phyloP scores from a whole-genome alignment of 1,140 invertebrate genomes.

The Pseudomyrmex cubaensis region DNA sequence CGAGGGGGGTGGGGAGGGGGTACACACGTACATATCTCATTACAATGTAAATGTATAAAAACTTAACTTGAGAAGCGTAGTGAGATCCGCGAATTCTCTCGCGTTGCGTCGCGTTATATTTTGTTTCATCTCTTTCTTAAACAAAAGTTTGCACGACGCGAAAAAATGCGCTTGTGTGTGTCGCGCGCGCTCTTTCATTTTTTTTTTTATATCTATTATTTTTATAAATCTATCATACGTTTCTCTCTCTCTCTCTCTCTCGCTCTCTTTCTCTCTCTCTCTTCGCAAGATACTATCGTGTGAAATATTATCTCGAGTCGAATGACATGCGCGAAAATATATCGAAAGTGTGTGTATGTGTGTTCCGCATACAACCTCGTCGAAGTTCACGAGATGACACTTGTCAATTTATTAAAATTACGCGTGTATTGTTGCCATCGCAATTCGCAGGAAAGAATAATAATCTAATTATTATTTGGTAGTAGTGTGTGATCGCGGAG shows the following conservation, averaged over 20 bases:
- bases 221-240: conserved; percentile 25
- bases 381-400: conserved; percentile 31
- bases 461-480: not conserved
- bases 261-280: too few relatives aligned
- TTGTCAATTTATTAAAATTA: conserved; percentile 55
- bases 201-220: not conserved
- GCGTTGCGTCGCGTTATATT: conserved; percentile 2
- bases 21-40: not conserved
- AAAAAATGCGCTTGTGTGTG: conserved; percentile 2
- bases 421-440: conserved; percentile 33
- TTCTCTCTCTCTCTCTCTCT: too few relatives aligned
- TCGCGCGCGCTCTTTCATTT: not conserved
- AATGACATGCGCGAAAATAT: conserved; percentile 11
- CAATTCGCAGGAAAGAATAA: not conserved
- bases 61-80: conserved; percentile 19
- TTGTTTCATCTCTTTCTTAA: not conserved
- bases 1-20: too few relatives aligned
- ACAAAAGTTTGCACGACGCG: conserved; percentile 7
- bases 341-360: not conserved
- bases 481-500: too few relatives aligned
- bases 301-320: conserved; percentile 15
- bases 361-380: not conserved
- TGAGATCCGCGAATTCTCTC: conserved; percentile 17
- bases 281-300: not conserved
- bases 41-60: conserved; percentile 10